Base-by-base conservation (phyloP, 2,797 vertebrate species). In the Lates japonicus region DNA sequence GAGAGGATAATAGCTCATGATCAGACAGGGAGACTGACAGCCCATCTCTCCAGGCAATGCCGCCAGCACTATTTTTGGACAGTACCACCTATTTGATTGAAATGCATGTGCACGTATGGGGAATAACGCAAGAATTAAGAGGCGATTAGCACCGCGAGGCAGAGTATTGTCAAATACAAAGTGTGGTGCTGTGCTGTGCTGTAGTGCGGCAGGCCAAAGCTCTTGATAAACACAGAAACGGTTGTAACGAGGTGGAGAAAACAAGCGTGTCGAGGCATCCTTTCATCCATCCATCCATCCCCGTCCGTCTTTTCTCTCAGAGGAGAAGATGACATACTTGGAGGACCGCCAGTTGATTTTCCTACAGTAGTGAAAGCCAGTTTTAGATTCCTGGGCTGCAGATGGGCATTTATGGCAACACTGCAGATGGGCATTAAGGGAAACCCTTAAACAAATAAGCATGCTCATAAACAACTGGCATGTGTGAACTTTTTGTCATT, bases 1-100 rank as follows among this genome's bases (percentile, higher is more conserved):
- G 82, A 84, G 87, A 86, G 90, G 87, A 93, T 90, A 93, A 93
- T 92, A 90, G 92, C 93, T 92, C 86, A 84, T 87, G 89, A 93
- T 93, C 92, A 91, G 91, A 89, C 86, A 31, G 76, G 62, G 70
- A 90, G 81, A 90, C 86, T 89, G 90, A 91, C 88, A 88, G 87
- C 81, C 64, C 80, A 65, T 93, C 85, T 91, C 87, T 90, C 74
- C 84, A 64, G 86, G 87, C 90, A 63, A 65, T 61, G 87, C 87
- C 67, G 74, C 74, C 58, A 84, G 82, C 85, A 80, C 88, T 91
- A 87, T 91, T 91, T 90, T 85, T 89, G 86, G 92, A 90, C 84
- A 52, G 67, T 87, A 19, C 69, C 77, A 90, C 85, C 90, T 87
- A 83, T 88, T 85, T 87, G 88, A 90, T 88, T 90, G 81, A 90